A percentile compares a stretch with the other conserved stretches of the same genome.
These are phyloP conservation scores for Tokudaia muenninki DNA, from an alignment of 2,797 vertebrate species.

Conservation along the genomic window DNA sequence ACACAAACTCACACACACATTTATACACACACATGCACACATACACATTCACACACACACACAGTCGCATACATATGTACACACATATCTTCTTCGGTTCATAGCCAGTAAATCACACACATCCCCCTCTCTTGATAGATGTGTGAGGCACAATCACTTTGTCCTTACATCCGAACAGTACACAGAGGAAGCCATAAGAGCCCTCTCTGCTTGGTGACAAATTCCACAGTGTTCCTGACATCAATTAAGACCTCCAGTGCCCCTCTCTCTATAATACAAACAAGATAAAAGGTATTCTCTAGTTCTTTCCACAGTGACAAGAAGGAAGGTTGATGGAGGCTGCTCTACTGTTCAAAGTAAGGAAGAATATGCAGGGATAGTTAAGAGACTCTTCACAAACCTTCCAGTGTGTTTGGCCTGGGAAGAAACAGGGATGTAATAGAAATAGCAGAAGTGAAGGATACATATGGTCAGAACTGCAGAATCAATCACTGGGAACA, in stretches of 20 bases:
- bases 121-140: neutral
- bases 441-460: neutral
- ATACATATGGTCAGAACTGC: neutral
- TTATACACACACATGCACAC: neutral
- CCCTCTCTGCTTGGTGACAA: neutral
- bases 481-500: neutral
- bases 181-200: neutral
- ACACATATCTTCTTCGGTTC: neutral
- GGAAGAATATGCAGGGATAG: neutral
- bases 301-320: neutral
- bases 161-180: neutral
- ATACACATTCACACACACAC: neutral
- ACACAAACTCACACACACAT: neutral
- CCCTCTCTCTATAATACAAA: neutral
- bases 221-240: neutral
- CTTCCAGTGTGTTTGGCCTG: neutral
- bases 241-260: neutral
- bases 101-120: neutral
- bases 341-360: neutral
- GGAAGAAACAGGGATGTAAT: neutral
- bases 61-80: neutral
- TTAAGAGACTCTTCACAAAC: neutral
- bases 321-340: neutral
- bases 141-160: neutral
- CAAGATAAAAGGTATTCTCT: neutral